These are phyloP conservation scores for Mamestra brassicae DNA, from an alignment of 2,888 invertebrate genomes.

Conservation along the genomic window DNA sequence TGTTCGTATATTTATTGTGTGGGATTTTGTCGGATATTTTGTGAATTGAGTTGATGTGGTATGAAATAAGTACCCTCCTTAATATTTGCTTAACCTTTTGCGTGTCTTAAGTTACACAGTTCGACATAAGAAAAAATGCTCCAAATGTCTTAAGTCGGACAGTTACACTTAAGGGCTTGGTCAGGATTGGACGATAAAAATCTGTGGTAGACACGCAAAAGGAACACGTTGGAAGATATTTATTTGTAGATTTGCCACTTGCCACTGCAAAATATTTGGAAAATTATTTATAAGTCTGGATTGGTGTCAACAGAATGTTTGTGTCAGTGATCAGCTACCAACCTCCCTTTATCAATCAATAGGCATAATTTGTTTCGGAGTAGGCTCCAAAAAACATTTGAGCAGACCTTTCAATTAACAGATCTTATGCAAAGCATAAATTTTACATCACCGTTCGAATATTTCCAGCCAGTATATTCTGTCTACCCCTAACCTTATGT, in stretches of 20 bases:
- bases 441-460: not conserved
- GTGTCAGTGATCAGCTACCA: no score
- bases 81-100: not conserved
- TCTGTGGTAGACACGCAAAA: no score
- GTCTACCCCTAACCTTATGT: no score
- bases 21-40: slow-evolving; percentile 39
- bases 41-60: not conserved
- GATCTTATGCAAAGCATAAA: not conserved
- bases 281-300: not conserved
- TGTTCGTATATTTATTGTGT: slow-evolving; percentile 33
- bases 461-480: not conserved
- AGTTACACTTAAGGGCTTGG: no score
- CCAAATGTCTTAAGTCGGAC: no score
- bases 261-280: not conserved
- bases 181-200: no score
- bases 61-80: not conserved
- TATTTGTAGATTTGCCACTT: not conserved
- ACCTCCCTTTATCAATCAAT: not conserved
- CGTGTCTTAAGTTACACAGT: no score
- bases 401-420: not conserved
- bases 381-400: not conserved
- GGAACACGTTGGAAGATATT: not conserved
- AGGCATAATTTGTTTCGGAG: not conserved
- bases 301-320: no score
- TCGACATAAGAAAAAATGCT: no score